Evolutionary conservation across 2,888 invertebrate species (phyloP), one percentile per base, ranked within the genome.

Genomic region (Eilema griseolum): DNA sequence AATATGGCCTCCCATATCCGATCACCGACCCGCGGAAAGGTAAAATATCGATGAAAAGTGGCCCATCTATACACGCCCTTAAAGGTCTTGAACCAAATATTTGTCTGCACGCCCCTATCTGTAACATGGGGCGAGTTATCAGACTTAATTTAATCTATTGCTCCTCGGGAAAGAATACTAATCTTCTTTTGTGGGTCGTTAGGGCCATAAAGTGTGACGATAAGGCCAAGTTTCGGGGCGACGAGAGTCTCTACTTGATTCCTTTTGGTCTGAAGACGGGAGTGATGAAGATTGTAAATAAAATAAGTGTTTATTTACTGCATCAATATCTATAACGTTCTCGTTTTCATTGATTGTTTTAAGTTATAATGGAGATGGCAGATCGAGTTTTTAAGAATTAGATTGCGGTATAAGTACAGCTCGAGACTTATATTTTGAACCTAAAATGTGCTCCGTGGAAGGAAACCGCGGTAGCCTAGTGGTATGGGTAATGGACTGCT

Each of bases 171-270:
- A 79, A 77, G 73, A 81, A 79, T 81, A 81, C 80, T 77, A 81
- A 81, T 81, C 77, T 81, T 68, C 66, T 66, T 79, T 74, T 77
- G 74, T 74, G 72, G 75, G 62, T 75, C 77, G 74, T 75, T 73
- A 68, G 65, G 75, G 63, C 69, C 59, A 69, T 81, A 79, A 81
- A 81, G 64, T 65, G 72, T 73, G 67, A 71, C 73, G 80, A 81
- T 81, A 81, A 75, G 68, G 61, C 70, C 63, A 24, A 59, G 59
- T 69, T 73, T 66, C 62, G 59, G 61, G 61, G 14, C 12, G 57
- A 69, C 52, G 66, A 63, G 74, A 65, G 69, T 14, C 31, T 37
- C 20, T 57, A 57, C 46, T 69, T 46, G 56, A 57, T 41, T 57
- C 59, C 7, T 31, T 37, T 59, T 56, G 10, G 33, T 23, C 24